A percentile compares a stretch with the other conserved stretches of the same genome.
These are phyloP conservation scores for Cardiocondyla obscurior DNA, from an alignment of 1,140 invertebrate species.

Conservation along the genomic window DNA sequence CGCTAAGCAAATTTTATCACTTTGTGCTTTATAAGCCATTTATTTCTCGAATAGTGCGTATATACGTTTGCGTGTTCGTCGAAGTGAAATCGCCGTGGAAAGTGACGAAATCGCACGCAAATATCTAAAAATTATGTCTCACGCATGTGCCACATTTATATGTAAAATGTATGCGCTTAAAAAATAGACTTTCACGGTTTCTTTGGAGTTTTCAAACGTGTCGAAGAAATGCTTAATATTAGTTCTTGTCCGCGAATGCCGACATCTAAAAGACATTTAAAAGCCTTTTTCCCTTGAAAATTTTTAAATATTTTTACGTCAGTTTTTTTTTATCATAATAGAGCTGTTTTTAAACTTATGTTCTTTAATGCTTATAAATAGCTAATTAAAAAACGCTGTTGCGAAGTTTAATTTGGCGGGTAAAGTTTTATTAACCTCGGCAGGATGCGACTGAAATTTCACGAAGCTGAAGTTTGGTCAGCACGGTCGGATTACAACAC, in stretches of 20 bases:
- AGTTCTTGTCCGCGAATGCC: background rate
- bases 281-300: background rate
- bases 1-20: background rate
- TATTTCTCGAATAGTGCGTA: background rate
- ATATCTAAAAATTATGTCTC: conserved; percentile 2
- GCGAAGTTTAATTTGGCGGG: background rate
- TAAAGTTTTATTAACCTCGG: background rate
- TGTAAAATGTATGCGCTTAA: background rate
- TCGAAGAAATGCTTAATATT: background rate
- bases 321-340: background rate
- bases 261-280: background rate
- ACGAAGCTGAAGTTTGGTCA: background rate
- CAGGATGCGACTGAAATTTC: conserved; percentile 6
- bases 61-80: background rate
- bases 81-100: background rate
- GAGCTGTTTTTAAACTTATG: background rate
- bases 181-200: background rate
- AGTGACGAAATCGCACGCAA: conserved; percentile 15
- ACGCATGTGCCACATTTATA: background rate
- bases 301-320: background rate
- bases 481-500: background rate
- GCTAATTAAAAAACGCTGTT: background rate
- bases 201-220: background rate
- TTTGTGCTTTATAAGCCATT: background rate
- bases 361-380: background rate